Percentiles rank a stretch among this genome's conserved stretches.
phyloP scores from a whole-genome alignment of 92 coral and sea anemone species.

The Porites rus region DNA sequence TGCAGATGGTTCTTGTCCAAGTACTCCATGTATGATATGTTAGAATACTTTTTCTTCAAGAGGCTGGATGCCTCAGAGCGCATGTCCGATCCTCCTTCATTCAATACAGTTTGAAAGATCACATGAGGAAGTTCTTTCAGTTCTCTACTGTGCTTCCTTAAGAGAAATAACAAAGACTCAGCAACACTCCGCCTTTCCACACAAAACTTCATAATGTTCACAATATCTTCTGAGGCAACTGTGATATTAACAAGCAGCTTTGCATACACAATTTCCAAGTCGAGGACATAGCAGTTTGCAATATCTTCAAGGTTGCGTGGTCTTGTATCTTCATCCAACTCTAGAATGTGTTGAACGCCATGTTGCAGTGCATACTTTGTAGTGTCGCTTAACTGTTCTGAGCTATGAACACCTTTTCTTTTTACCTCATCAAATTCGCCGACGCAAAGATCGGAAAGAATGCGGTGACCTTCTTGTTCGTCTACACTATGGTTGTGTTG shows the following conservation, averaged over 20 bases:
- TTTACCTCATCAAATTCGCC: slow-evolving; percentile 26
- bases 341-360: slow-evolving; percentile 31
- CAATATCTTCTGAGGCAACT: neutral
- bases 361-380: slow-evolving; percentile 25
- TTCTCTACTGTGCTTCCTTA: neutral
- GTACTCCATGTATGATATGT: slow-evolving; percentile 3
- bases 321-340: slow-evolving; percentile 12
- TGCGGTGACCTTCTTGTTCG: slow-evolving; percentile 44
- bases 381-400: slow-evolving; percentile 5
- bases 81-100: neutral
- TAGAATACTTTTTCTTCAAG: slow-evolving; percentile 3
- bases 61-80: neutral
- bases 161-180: neutral
- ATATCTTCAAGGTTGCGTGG: neutral
- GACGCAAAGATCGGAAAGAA: slow-evolving; percentile 46
- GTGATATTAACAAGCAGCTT: neutral
- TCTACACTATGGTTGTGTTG: slow-evolving; percentile 30
- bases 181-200: neutral
- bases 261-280: slow-evolving; percentile 24
- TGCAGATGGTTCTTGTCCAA: neutral
- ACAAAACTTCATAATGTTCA: neutral
- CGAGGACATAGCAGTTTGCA: neutral
- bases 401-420: neutral
- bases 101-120: slow-evolving; percentile 12
- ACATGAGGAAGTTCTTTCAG: neutral